Percentiles rank a stretch among this genome's conserved stretches.
These are phyloP conservation scores for Meloidogyne floridensis DNA, from an alignment of 1,140 invertebrate species.

Conservation along the genomic window DNA sequence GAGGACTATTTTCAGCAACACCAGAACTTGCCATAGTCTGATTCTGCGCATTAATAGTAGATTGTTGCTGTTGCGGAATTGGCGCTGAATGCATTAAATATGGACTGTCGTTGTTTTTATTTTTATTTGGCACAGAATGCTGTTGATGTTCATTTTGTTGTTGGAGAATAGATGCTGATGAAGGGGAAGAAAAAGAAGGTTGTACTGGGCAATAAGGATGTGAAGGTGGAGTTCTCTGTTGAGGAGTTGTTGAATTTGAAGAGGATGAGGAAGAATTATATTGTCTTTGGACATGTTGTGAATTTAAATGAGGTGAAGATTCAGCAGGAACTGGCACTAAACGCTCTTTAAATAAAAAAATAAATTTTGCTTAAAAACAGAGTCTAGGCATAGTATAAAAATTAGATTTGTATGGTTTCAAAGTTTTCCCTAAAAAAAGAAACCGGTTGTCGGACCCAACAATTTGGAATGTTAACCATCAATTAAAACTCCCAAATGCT, in stretches of 20 bases:
- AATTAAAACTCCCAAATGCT: no score
- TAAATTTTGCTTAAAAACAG: no score
- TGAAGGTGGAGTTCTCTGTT: background rate
- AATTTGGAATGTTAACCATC: no score
- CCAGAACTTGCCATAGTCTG: background rate
- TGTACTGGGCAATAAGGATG: background rate
- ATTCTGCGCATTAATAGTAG: background rate
- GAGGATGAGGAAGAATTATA: background rate
- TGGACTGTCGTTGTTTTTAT: constrained; percentile 11
- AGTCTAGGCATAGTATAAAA: no score
- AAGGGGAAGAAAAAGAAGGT: background rate
- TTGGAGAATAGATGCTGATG: background rate
- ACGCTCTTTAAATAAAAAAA: background rate
- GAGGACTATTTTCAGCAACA: constrained; percentile 29
- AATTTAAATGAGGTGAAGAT: background rate
- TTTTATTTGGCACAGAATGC: constrained; percentile 1
- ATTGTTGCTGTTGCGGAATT: background rate
- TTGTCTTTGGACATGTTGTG: background rate
- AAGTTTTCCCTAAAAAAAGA: no score
- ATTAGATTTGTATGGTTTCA: no score
- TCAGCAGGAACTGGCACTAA: background rate
- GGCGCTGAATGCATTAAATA: background rate
- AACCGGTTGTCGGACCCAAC: no score
- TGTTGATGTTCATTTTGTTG: constrained; percentile 11
- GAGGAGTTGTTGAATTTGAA: background rate